phyloP scores from a whole-genome alignment of 2,113 vertebrate genomes.

The Dipodomys spectabilis region DNA sequence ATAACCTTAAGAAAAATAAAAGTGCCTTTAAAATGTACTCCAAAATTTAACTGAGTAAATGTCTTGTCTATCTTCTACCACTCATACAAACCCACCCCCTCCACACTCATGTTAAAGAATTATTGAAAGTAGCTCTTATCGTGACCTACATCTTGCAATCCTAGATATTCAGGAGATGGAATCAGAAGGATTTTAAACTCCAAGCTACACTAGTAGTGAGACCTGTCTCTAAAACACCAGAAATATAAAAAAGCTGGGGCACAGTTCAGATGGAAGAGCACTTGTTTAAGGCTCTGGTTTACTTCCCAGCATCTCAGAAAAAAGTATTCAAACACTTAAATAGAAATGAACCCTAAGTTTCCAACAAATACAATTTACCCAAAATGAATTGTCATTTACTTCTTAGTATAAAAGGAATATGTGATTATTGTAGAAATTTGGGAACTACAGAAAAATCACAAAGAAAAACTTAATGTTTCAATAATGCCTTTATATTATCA shows the following conservation, averaged over 20 bases:
- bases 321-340: neutral
- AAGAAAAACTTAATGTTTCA: neutral
- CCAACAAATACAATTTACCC: neutral
- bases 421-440: neutral
- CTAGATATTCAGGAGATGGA: too few species aligned
- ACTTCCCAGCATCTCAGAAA: too few species aligned
- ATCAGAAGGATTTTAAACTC: too few species aligned
- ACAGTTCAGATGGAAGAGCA: too few species aligned
- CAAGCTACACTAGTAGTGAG: too few species aligned
- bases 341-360: neutral
- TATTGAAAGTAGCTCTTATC: neutral
- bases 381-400: constrained; percentile 19
- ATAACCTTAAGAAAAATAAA: constrained; percentile 24
- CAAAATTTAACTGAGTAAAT: constrained; percentile 9
- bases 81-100: neutral
- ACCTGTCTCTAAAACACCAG: too few species aligned
- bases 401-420: constrained; percentile 32
- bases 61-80: neutral
- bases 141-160: too few species aligned
- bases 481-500: neutral
- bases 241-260: too few species aligned
- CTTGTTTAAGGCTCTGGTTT: too few species aligned
- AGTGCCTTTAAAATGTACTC: neutral
- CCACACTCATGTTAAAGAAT: neutral
- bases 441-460: neutral